Conservation (phyloP, 2,888 invertebrate genomes). For the Tinea pellionella region DNA sequence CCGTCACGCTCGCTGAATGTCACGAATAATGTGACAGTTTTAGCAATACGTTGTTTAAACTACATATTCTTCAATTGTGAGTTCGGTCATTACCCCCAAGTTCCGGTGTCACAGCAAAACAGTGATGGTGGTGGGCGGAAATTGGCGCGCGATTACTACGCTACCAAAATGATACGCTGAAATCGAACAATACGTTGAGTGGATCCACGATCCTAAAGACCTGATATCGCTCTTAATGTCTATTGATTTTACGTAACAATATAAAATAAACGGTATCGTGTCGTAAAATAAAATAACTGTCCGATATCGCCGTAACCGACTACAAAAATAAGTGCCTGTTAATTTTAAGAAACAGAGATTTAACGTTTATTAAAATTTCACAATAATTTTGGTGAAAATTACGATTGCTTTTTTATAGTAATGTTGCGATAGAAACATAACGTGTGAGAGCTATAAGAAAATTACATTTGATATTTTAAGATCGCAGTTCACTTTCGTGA, state of each 20-base stretch:
- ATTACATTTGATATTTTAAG: not conserved
- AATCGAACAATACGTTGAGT: slow-evolving; percentile 2
- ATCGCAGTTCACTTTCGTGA: not conserved
- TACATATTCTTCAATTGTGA: slow-evolving; percentile 22
- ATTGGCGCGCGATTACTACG: slow-evolving; percentile 29
- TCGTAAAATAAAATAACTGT: not conserved
- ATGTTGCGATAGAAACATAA: not conserved
- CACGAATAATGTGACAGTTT: slow-evolving; percentile 28
- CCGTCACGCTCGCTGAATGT: not conserved
- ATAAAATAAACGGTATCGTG: not conserved
- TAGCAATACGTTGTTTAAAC: slow-evolving; percentile 27
- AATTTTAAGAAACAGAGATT: not conserved
- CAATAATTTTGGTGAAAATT: not conserved
- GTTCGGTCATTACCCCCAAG: slow-evolving; percentile 37
- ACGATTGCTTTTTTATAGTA: not conserved
- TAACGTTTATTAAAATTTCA: not conserved
- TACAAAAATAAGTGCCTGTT: not conserved
- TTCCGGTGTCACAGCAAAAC: slow-evolving; percentile 28
- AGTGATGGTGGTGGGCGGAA: slow-evolving; percentile 32
- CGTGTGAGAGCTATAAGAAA: not conserved
- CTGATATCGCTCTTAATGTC: slow-evolving; percentile 7
- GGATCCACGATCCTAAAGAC: slow-evolving; percentile 13
- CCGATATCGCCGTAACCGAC: not conserved
- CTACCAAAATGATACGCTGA: not conserved
- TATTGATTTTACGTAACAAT: slow-evolving; percentile 2